phyloP scores from a whole-genome alignment of 1,140 invertebrate species.

The Aphidius ervi region DNA sequence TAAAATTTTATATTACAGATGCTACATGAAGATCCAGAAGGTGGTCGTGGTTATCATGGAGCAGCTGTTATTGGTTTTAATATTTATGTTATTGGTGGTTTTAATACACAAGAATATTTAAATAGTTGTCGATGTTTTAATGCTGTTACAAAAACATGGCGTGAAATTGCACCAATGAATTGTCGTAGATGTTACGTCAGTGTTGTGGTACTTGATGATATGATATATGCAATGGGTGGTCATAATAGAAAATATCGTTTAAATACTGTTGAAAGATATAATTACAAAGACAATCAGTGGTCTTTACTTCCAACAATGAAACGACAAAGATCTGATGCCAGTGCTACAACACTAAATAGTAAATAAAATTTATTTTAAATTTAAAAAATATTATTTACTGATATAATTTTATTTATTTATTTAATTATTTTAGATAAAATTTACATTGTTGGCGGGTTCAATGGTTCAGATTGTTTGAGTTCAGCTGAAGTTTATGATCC shows the following conservation, averaged over 20 bases:
- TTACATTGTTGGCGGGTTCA: slow-evolving; percentile 84
- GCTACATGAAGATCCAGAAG: slow-evolving; percentile 50
- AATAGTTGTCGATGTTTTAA: slow-evolving; percentile 65
- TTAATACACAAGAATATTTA: slow-evolving; percentile 60
- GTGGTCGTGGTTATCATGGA: slow-evolving; percentile 69
- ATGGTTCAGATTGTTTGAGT: slow-evolving; percentile 82
- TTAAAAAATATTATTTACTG: background rate
- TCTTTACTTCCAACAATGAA: slow-evolving; percentile 62
- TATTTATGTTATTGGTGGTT: slow-evolving; percentile 69
- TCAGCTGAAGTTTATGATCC: slow-evolving; percentile 84
- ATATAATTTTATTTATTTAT: slow-evolving; percentile 6
- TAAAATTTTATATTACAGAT: slow-evolving; percentile 52
- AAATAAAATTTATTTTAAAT: slow-evolving; percentile 15
- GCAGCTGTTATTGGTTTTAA: slow-evolving; percentile 62
- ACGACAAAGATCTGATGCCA: slow-evolving; percentile 66
- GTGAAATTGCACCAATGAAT: slow-evolving; percentile 64
- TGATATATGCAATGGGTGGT: slow-evolving; percentile 73
- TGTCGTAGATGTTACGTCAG: slow-evolving; percentile 64
- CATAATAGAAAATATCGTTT: slow-evolving; percentile 71
- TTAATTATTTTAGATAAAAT: slow-evolving; percentile 60
- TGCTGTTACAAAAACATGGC: slow-evolving; percentile 61
- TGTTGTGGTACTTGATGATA: slow-evolving; percentile 61
- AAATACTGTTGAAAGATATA: slow-evolving; percentile 72
- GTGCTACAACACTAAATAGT: slow-evolving; percentile 58
- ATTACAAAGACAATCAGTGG: slow-evolving; percentile 65